Conservation (phyloP, 2,113 vertebrate genomes). For the Oncorhynchus tshawytscha region DNA sequence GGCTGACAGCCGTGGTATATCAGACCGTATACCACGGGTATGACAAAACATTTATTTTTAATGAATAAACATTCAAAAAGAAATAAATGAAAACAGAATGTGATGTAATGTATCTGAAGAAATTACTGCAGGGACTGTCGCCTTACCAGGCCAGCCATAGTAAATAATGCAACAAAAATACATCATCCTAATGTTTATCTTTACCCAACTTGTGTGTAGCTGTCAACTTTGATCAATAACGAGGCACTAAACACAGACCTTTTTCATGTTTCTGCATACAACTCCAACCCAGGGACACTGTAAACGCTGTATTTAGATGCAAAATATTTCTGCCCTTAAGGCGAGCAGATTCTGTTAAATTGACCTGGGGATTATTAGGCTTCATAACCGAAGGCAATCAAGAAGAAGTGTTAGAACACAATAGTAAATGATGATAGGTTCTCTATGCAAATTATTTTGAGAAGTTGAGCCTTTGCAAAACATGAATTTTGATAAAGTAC, state of each 20-base stretch:
- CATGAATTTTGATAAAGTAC: constrained; percentile 41
- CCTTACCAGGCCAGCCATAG: constrained; percentile 54
- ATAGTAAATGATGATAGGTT: constrained; percentile 26
- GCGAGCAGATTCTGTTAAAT: constrained; percentile 26
- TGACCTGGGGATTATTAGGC: constrained; percentile 43
- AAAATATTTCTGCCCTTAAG: constrained; percentile 35
- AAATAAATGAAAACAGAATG: constrained; percentile 49
- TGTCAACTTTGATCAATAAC: constrained; percentile 75
- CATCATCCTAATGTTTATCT: constrained; percentile 68
- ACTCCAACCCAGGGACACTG: constrained; percentile 30
- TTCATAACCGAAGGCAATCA: constrained; percentile 7
- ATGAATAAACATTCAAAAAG: constrained; percentile 45
- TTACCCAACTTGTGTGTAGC: constrained; percentile 75
- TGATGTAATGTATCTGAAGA: constrained; percentile 68
- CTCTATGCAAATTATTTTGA: constrained; percentile 20
- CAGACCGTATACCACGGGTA: no score
- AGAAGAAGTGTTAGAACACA: constrained; percentile 17
- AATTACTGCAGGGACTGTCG: constrained; percentile 62
- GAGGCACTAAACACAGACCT: constrained; percentile 47
- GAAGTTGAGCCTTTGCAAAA: constrained; percentile 25
- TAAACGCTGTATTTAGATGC: constrained; percentile 46
- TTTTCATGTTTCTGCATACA: constrained; percentile 56
- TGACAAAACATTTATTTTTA: no score
- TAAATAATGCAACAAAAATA: constrained; percentile 75
- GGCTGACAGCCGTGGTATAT: no score